phyloP scores from a whole-genome alignment of 35 echinoderm and acorn worm species.

The Heliocidaris tuberculata region DNA sequence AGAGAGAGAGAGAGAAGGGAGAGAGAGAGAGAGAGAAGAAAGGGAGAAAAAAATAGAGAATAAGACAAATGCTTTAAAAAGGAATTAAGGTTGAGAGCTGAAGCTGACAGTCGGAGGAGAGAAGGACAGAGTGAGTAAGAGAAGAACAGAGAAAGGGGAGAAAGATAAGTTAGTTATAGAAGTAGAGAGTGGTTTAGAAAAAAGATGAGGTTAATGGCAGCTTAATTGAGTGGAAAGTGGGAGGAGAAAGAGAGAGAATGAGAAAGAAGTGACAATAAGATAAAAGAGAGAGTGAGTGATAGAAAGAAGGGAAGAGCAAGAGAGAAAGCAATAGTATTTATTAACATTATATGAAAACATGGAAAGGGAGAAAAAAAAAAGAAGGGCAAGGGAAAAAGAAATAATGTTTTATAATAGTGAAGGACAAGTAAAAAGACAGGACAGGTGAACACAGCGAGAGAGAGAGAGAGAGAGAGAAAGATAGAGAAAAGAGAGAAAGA shows the following conservation, averaged over 20 bases:
- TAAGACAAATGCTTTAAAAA: background rate
- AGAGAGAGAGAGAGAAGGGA: background rate
- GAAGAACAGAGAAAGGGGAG: background rate
- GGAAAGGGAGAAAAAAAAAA: too few relatives aligned
- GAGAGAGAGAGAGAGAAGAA: background rate
- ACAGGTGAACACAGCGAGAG: background rate
- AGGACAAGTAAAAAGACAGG: background rate
- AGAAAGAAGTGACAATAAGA: too few relatives aligned
- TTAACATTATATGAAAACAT: too few relatives aligned
- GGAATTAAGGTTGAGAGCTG: background rate
- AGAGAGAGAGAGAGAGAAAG: background rate
- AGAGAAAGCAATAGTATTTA: too few relatives aligned
- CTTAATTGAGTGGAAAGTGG: too few relatives aligned
- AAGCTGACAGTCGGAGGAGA: background rate
- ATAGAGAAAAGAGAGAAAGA: background rate
- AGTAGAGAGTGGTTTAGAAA: too few relatives aligned
- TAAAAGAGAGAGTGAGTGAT: too few relatives aligned
- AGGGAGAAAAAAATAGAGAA: background rate
- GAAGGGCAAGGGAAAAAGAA: too few relatives aligned
- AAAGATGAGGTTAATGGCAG: too few relatives aligned
- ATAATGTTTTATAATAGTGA: too few relatives aligned
- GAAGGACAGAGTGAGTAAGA: background rate
- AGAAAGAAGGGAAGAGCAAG: too few relatives aligned
- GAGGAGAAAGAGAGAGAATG: too few relatives aligned
- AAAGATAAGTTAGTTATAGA: background rate